Evolutionary conservation across 2,888 invertebrate species (phyloP).

Genomic region (Agriotes lineatus): DNA sequence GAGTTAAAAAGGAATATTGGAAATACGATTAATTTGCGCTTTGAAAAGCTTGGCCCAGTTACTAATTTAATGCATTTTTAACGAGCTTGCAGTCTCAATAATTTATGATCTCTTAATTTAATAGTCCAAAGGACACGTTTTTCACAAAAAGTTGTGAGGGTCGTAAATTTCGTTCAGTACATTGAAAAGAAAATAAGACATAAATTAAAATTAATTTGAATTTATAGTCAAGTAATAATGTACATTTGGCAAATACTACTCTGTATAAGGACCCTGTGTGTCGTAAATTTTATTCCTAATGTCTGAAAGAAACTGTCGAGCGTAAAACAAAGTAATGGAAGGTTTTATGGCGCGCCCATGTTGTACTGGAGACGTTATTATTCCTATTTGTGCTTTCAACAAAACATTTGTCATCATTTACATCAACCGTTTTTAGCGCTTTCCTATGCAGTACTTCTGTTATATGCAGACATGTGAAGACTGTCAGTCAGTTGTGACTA

Average conservation of each 20-base stretch:
- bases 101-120: not conserved
- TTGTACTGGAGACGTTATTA: conserved; percentile 12
- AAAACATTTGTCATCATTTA: not conserved
- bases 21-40: no score
- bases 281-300: conserved; percentile 32
- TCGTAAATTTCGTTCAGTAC: conserved; percentile 7
- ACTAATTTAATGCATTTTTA: conserved; percentile 12
- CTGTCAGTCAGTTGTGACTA: no score
- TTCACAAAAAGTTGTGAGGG: not conserved
- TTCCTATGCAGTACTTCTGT: no score
- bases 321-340: conserved; percentile 24
- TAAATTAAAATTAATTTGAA: conserved; percentile 33
- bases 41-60: not conserved
- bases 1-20: no score
- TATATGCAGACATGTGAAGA: no score
- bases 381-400: not conserved
- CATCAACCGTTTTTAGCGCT: no score
- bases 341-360: conserved; percentile 17
- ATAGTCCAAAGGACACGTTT: not conserved
- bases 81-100: conserved; percentile 3
- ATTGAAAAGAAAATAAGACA: conserved; percentile 15
- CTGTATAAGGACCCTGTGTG: conserved; percentile 19
- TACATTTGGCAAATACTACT: conserved; percentile 27
- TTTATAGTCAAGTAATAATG: conserved; percentile 31
- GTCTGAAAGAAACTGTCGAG: conserved; percentile 21